Conservation (phyloP, 2,113 vertebrate species). For the Limanda limanda region DNA sequence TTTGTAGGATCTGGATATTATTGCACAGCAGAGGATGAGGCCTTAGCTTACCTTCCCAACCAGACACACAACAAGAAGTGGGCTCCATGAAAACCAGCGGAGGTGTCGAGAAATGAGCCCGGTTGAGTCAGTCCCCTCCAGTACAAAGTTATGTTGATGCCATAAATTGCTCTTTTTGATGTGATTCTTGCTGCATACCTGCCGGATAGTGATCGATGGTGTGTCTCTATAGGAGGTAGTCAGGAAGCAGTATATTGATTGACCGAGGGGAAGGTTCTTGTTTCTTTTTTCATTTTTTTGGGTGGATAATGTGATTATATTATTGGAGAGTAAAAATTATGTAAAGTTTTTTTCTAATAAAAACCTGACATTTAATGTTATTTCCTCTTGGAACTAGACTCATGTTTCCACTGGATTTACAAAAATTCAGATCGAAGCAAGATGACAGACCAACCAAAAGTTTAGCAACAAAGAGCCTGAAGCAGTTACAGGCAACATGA, state of each 20-base stretch:
- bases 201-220: not conserved
- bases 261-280: not conserved
- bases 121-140: not conserved
- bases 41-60: conserved; percentile 1
- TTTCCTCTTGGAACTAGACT: too few relatives aligned
- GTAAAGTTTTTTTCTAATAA: conserved; percentile 2
- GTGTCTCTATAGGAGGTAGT: not conserved
- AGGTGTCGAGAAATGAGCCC: not conserved
- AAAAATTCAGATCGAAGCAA: too few relatives aligned
- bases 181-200: not conserved
- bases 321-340: not conserved
- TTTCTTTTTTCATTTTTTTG: not conserved
- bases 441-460: too few relatives aligned
- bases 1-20: too few relatives aligned
- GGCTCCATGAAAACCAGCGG: too few relatives aligned
- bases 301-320: not conserved
- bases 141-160: not conserved
- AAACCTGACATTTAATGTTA: not conserved
- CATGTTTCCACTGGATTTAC: too few relatives aligned
- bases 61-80: not conserved
- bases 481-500: too few relatives aligned
- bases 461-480: too few relatives aligned
- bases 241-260: not conserved
- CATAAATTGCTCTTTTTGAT: conserved; percentile 11
- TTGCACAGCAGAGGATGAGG: conserved; percentile 19